These are phyloP conservation scores for Nyctereutes procyonoides DNA, from an alignment of 2,113 vertebrate genomes.

Conservation along the genomic window DNA sequence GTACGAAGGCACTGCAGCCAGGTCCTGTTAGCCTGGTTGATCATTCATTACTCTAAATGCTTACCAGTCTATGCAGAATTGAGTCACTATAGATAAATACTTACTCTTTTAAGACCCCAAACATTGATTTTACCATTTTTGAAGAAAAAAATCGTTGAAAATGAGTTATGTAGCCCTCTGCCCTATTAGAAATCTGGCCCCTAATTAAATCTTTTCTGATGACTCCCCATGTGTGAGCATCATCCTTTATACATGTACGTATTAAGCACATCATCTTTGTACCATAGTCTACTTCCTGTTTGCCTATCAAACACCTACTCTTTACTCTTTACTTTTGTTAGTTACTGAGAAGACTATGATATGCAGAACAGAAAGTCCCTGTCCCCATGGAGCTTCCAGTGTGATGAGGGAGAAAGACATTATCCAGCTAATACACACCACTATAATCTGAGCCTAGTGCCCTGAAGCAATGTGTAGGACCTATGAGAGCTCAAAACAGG, in stretches of 20 bases:
- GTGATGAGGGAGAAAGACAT: not conserved
- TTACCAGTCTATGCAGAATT: not conserved
- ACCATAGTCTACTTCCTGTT: not conserved
- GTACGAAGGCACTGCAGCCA: not conserved
- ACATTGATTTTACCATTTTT: not conserved
- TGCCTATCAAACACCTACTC: not conserved
- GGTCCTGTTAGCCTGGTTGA: not conserved
- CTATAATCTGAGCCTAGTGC: not conserved
- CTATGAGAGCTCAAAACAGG: not conserved
- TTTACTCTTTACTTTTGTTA: not conserved
- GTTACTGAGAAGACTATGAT: not conserved
- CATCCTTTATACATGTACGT: not conserved
- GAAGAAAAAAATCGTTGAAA: slow-evolving; percentile 11
- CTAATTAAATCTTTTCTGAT: slow-evolving; percentile 1
- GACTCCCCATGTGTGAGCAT: not conserved
- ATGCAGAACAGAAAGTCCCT: not conserved
- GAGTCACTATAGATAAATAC: not conserved
- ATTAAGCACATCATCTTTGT: not conserved
- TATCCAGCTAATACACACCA: not conserved
- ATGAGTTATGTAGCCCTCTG: not conserved
- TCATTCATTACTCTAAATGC: not conserved
- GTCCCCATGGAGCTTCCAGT: not conserved
- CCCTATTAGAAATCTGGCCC: not conserved
- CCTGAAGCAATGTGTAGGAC: not conserved
- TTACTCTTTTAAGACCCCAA: not conserved